A percentile compares a stretch with the other conserved stretches of the same genome.
Evolutionary conservation across 2,888 invertebrate species (phyloP).

Genomic region (Pilophorus perplexus): DNA sequence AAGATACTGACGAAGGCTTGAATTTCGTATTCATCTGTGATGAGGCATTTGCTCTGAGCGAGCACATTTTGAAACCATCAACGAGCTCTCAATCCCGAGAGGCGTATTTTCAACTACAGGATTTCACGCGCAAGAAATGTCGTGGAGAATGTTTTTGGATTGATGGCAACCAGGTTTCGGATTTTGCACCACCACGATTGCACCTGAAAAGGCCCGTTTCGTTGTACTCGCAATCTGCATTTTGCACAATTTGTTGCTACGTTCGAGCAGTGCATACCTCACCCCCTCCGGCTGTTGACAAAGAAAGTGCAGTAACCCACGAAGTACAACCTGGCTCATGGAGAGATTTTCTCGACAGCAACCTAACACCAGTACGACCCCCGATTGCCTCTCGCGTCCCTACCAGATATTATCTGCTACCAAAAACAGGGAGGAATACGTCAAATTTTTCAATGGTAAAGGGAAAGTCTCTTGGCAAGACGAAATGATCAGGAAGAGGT

Average conservation of each 20-base stretch:
- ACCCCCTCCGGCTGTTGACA: no score
- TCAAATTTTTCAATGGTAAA: no score
- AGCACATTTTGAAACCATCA: conserved; percentile 43
- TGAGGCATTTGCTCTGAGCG: conserved; percentile 43
- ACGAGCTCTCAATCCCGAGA: not conserved
- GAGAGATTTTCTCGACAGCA: no score
- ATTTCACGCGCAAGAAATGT: conserved; percentile 38
- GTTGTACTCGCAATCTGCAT: conserved; percentile 39
- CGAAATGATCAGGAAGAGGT: no score
- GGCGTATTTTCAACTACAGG: conserved; percentile 42
- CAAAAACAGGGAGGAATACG: no score
- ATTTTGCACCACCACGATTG: conserved; percentile 42
- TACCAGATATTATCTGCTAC: no score
- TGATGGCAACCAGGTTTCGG: conserved; percentile 42
- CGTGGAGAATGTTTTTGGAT: conserved; percentile 44
- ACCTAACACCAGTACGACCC: no score
- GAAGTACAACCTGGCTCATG: no score
- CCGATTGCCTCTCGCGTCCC: no score
- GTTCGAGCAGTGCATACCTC: conserved; percentile 16
- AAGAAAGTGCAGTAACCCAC: no score
- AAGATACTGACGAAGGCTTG: conserved; percentile 22
- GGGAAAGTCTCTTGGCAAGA: no score
- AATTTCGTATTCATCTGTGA: conserved; percentile 45
- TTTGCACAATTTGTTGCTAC: conserved; percentile 15
- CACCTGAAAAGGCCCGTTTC: conserved; percentile 34